Base-by-base conservation (phyloP, 1,140 invertebrate species). In the Sarcophaga peregrina region DNA sequence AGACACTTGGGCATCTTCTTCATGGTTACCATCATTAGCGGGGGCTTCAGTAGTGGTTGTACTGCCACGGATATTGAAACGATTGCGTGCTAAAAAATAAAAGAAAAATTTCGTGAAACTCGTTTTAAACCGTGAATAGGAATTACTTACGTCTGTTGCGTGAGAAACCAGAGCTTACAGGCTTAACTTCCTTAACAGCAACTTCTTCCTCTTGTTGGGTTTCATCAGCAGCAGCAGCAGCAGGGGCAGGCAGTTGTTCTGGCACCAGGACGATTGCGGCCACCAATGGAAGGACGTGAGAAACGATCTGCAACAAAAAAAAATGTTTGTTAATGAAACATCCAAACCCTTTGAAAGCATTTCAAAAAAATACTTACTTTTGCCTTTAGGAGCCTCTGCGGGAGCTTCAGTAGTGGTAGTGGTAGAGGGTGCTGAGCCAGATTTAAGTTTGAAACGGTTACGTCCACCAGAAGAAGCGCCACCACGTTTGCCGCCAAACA, bases 121-220 rank as follows among this genome's bases (percentile, higher is more conserved):
- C 52, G 52, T 7, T 68, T 1, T 54, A 25, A 83, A 81, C 3
- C 5, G 11, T 8, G 47, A 9, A 45, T 54, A 52, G 20, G 8
- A 4, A 37, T 37, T 37, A 81, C 86, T 88, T 81, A 90, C 89
- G 90, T 87, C 87, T 85, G 83, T 87, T 87, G 50, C 88, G 87
- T 52, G 83, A 85, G 20, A 88, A 87, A 52, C 80, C 5, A 83
- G 86, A 84, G 84, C 87, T n/a, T 7, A 90, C 87, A 20, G 91
- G 90, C 85, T 92, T 92, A 10, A 88, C 87, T 80, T 91, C 91
- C 84, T 92, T 91, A 82, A 90, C 90, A 17, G 83, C 83, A 1
- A 86, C 85, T 1, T 85, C 83, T 62, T 88, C 90, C 80, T 91
- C 88, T 62, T 68, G 88, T 17, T 84, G 72, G 54, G 48, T 85